These are phyloP conservation scores for Rhopalosiphum padi DNA, from an alignment of 1,140 invertebrate species.

Conservation along the genomic window DNA sequence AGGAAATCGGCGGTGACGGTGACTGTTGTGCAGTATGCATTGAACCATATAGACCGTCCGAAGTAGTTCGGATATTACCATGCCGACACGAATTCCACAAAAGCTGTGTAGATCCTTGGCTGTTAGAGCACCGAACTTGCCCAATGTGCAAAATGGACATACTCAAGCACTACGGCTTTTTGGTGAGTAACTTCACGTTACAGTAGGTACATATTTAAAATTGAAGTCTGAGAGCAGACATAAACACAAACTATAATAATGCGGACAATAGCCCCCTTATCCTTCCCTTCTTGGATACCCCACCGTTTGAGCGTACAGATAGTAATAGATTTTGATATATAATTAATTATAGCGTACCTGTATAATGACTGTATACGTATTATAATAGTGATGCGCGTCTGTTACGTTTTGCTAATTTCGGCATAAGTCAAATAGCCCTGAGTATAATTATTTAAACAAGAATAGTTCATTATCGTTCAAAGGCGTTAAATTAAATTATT, in stretches of 20 bases:
- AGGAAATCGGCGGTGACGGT: conserved; percentile 79
- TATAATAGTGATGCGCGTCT: neutral
- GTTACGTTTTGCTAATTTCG: no score
- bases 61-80: conserved; percentile 83
- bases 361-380: neutral
- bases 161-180: conserved; percentile 87
- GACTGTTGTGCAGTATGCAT: conserved; percentile 94
- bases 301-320: no score
- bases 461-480: neutral
- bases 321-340: no score
- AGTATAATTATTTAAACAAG: neutral
- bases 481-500: neutral
- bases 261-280: no score
- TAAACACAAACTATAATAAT: no score
- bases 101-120: conserved; percentile 92
- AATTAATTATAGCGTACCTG: neutral
- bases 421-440: no score
- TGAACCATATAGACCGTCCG: conserved; percentile 83
- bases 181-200: conserved; percentile 68
- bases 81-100: conserved; percentile 95
- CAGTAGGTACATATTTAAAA: neutral
- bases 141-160: conserved; percentile 97
- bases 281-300: no score
- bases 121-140: conserved; percentile 89
- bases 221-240: neutral